Percentiles rank a stretch among this genome's conserved stretches.
phyloP scores from a whole-genome alignment of 2,888 invertebrate species.

The Heliconius ismenius region DNA sequence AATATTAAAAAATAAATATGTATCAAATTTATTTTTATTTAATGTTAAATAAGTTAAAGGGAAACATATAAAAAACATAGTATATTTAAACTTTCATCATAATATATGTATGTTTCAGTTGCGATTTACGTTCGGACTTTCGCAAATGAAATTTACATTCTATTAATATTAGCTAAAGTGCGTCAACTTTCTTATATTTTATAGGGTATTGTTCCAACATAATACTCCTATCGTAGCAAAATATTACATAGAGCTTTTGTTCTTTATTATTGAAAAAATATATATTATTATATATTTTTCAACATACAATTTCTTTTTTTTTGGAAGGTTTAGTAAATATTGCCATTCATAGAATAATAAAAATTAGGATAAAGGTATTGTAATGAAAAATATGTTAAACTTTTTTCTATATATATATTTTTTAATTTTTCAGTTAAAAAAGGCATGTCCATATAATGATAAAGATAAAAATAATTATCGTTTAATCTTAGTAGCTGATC shows the following conservation, averaged over 20 bases:
- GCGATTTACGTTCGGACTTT: constrained; percentile 1
- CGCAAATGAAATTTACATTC: constrained; percentile 14
- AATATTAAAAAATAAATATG: not conserved
- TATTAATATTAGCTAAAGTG: constrained; percentile 15
- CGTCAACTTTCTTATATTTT: constrained; percentile 14
- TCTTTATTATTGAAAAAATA: not conserved
- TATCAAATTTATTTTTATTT: not conserved
- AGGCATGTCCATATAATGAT: constrained; percentile 9
- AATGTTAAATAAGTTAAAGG: too few species aligned
- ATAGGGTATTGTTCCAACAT: constrained; percentile 23
- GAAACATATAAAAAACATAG: not conserved
- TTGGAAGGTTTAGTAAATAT: not conserved
- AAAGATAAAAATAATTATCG: constrained; percentile 3
- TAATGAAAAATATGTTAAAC: too few species aligned
- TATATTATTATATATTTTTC: not conserved
- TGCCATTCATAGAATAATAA: too few species aligned
- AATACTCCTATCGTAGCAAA: not conserved
- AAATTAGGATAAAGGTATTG: too few species aligned
- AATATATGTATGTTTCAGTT: not conserved
- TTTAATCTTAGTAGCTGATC: constrained; percentile 22
- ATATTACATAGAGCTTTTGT: constrained; percentile 12
- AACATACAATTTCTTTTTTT: not conserved
- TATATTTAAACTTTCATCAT: not conserved
- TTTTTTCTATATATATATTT: not conserved
- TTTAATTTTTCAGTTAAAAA: not conserved